Conservation (phyloP, 2,113 vertebrate species). For the Pungitius pungitius region DNA sequence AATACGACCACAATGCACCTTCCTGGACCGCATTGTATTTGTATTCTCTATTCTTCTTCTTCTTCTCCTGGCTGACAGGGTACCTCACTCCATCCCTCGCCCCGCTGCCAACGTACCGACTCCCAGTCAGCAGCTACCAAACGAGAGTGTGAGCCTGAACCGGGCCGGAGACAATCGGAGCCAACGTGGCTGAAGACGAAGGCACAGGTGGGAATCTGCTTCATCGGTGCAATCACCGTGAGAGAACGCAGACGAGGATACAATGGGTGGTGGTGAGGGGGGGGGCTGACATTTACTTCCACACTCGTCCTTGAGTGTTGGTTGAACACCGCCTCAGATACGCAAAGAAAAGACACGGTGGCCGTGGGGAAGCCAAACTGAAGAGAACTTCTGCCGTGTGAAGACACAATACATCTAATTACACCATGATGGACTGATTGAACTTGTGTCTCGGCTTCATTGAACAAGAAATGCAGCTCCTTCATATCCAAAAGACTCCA, state of each 20-base stretch:
- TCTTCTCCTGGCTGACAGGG: slow-evolving; percentile 32
- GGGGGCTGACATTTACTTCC: slow-evolving; percentile 7
- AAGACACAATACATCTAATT: neutral
- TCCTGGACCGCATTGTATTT: slow-evolving; percentile 26
- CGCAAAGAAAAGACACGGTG: neutral
- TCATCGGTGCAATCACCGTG: slow-evolving; percentile 50
- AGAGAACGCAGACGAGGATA: slow-evolving; percentile 43
- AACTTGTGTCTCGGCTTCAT: neutral
- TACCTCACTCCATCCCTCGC: slow-evolving; percentile 61
- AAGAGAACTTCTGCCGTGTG: neutral
- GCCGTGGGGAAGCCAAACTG: neutral
- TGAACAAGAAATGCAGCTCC: neutral
- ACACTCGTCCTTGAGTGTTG: neutral
- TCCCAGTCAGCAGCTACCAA: slow-evolving; percentile 69
- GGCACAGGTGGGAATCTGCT: slow-evolving; percentile 50
- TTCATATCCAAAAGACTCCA: neutral
- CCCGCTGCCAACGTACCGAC: slow-evolving; percentile 60
- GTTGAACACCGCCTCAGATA: neutral
- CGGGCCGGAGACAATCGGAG: slow-evolving; percentile 60
- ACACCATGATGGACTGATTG: neutral
- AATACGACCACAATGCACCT: slow-evolving; percentile 26
- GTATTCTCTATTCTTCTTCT: slow-evolving; percentile 2
- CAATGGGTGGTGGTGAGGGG: neutral
- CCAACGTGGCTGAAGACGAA: slow-evolving; percentile 40
- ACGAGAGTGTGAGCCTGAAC: slow-evolving; percentile 66